phyloP scores from a whole-genome alignment of 2,888 invertebrate genomes.

The Podotricha telesiphe region DNA sequence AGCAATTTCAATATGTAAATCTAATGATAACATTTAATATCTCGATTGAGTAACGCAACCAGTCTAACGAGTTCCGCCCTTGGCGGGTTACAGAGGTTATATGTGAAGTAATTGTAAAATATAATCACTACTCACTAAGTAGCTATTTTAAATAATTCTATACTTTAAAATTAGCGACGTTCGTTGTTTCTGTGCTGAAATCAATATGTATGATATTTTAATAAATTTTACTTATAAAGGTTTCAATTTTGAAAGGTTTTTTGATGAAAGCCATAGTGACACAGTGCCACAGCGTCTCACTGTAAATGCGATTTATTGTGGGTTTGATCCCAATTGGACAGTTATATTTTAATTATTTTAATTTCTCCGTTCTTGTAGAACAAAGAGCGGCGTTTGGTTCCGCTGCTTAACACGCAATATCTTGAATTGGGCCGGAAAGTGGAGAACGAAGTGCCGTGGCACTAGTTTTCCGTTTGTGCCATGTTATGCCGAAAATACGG shows the following conservation, averaged over 20 bases:
- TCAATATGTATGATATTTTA: not conserved
- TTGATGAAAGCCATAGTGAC: not conserved
- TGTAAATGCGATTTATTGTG: too few species aligned
- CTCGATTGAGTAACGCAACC: slow-evolving; percentile 18
- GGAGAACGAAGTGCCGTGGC: too few species aligned
- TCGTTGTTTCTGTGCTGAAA: not conserved
- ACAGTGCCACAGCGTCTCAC: too few species aligned
- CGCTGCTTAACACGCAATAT: too few species aligned
- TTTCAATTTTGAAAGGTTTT: not conserved
- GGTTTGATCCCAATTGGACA: too few species aligned
- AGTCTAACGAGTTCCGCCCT: slow-evolving; percentile 19
- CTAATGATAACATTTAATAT: slow-evolving; percentile 22
- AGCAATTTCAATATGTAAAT: slow-evolving; percentile 22
- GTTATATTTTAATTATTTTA: too few species aligned
- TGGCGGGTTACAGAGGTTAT: slow-evolving; percentile 24
- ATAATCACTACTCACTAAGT: not conserved
- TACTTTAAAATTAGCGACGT: not conserved
- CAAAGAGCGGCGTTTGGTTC: too few species aligned
- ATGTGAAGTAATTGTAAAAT: slow-evolving; percentile 12
- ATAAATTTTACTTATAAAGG: not conserved
- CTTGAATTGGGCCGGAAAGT: too few species aligned
- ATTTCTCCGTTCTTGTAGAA: too few species aligned
- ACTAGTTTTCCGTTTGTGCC: too few species aligned
- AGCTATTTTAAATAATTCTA: too few species aligned
- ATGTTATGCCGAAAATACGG: too few species aligned